A percentile compares a stretch with the other conserved stretches of the same genome.
These are phyloP conservation scores for Drosophila limbata DNA, from an alignment of 2,888 invertebrate species.

Conservation along the genomic window DNA sequence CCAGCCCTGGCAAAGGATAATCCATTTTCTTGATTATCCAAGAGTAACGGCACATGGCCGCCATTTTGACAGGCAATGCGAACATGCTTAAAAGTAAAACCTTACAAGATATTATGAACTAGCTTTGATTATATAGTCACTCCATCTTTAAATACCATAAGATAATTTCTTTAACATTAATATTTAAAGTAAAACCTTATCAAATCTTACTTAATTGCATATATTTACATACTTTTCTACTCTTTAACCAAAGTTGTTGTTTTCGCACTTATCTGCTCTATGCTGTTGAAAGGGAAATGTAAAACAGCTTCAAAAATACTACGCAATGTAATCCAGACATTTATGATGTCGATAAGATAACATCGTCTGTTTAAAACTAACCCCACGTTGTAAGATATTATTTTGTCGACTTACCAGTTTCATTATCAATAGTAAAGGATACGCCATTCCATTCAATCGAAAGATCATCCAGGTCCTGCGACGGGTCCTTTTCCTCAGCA, in stretches of 20 bases:
- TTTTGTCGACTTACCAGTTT: slow-evolving; percentile 90
- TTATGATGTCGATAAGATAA: slow-evolving; percentile 33
- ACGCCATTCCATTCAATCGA: slow-evolving; percentile 93
- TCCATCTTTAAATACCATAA: background rate
- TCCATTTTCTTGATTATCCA: slow-evolving; percentile 72
- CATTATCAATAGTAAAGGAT: slow-evolving; percentile 93
- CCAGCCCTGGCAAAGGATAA: slow-evolving; percentile 59
- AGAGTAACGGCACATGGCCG: slow-evolving; percentile 32
- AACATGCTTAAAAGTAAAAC: background rate
- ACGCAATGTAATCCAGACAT: slow-evolving; percentile 13
- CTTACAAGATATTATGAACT: background rate
- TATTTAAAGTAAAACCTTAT: background rate
- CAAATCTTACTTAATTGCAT: background rate
- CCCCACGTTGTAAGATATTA: slow-evolving; percentile 4
- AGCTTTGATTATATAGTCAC: background rate
- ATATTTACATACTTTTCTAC: background rate
- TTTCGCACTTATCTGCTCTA: slow-evolving; percentile 22
- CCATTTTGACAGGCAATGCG: slow-evolving; percentile 44
- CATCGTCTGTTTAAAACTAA: slow-evolving; percentile 3
- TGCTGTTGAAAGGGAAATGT: slow-evolving; percentile 42
- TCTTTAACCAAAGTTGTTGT: background rate
- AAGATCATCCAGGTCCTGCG: slow-evolving; percentile 77
- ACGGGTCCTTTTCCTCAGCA: slow-evolving; percentile 62
- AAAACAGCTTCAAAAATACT: slow-evolving; percentile 16
- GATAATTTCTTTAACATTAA: background rate